Evolutionary conservation across 1,140 invertebrate species (phyloP), one percentile per base, ranked within the genome.

Genomic region (Calliopsis andreniformis): DNA sequence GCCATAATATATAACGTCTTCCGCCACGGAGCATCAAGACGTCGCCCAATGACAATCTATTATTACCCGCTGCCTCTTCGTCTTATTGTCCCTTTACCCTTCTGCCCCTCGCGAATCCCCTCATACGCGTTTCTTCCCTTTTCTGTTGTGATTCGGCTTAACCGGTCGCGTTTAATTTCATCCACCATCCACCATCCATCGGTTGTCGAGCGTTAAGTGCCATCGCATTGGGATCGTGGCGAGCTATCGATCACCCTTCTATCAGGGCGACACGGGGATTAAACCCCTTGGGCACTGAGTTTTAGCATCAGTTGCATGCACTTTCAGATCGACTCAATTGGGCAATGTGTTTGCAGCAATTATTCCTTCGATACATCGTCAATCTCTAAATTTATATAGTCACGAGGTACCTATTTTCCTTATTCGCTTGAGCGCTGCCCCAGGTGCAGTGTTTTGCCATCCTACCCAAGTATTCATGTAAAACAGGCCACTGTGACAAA

Each of bases 41-140:
- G 80, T 87, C 83, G 84, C 76, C 80, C 82, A 80, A 84, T 87
- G 78, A 81, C 81, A 82, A 85, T 86, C 80, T 85, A 85, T 86
- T 85, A 84, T 85, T 79, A 81, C 81, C 72, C 30, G 20, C 49
- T 62, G 61, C 77, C 81, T 79, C 82, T 87, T 81, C 82, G 83
- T 79, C 83, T 75, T 55, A 42, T 80, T 83, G 25, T 64, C 62
- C 70, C 16, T 35, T 42, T 25, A 51, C 71, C 75, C 51, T 64
- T 56, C 20, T 25, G 56, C 59, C 58, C 16, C 39, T 53, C 16
- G 10, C n/a, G 23, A 53, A n/a, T n/a, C 58, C 64, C 51, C 72
- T 80, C 45, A 30, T 58, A 63, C 55, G 55, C 5, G 62, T 42
- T 43, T 62, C 5, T 49, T 51, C n/a, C 4, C 20, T 43, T 25